Base-by-base conservation (phyloP, 2,888 invertebrate species). In the Noctua pronuba region DNA sequence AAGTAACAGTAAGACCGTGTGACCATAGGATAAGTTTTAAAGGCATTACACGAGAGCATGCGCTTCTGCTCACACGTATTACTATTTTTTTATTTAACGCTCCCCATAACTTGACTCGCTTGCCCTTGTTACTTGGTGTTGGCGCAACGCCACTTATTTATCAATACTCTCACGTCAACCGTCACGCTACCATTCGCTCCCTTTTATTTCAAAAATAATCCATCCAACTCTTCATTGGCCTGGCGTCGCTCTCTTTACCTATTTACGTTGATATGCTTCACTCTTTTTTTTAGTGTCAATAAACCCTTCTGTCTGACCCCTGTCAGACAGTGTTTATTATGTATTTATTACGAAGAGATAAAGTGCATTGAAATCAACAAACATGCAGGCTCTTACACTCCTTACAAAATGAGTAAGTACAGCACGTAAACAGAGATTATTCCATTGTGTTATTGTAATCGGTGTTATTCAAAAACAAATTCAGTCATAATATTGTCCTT, bases 381-480 rank as follows among this genome's bases (percentile, higher is more conserved):
- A 38, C 16, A 28, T 28, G 0, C 46, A 31, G 38, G 16, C n/a
- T 21, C 1, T 0, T 13, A 8, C 13, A 41, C 35, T 38, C 24
- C 28, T 58, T n/a, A n/a, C 6, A 44, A 44, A 72, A 72, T 21
- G 18, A 41, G 41, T 16, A 35, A 41, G 41, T 16, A 35, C 35
- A 28, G 11, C 38, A 49, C 18, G 38, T 73, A 41, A 10, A 49
- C 11, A 64, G 4, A 62, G 64, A 75, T 75, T 44, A 64, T 41
- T 0, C 16, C 21, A 46, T 31, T 49, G 41, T 38, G 24, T 24
- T 60, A 38, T 35, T 35, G 60, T 24, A 73, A 73, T n/a, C 62
- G 2, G 16, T 41, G 41, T 64, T 75, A 13, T 64, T 75, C 31
- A 31, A 41, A 52, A 62, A 62, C 46, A 75, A 64, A 13, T 75